Conservation (phyloP, 2,888 invertebrate genomes). For the Andrena chrysosceles region DNA sequence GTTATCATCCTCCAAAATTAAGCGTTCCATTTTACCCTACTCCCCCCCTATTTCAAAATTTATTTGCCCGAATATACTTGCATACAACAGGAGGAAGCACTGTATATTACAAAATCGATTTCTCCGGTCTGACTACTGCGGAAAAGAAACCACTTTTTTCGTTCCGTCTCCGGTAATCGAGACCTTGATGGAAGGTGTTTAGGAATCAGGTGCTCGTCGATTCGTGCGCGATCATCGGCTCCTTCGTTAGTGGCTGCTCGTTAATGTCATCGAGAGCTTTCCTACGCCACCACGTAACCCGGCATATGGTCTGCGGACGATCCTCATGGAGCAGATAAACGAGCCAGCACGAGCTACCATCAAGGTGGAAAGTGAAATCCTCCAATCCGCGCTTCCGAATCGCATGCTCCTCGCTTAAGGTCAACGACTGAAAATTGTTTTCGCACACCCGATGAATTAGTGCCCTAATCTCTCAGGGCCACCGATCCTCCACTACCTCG, state of each 20-base stretch:
- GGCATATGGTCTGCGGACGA: background rate
- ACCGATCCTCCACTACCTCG: constrained; percentile 4
- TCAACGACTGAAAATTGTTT: constrained; percentile 48
- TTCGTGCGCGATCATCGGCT: background rate
- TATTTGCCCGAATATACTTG: constrained; percentile 27
- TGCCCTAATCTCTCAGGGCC: constrained; percentile 32
- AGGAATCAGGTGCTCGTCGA: background rate
- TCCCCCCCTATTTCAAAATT: constrained; percentile 33
- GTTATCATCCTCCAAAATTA: too few species aligned
- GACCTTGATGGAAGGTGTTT: constrained; percentile 17
- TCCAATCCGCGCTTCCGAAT: constrained; percentile 8
- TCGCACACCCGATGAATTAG: constrained; percentile 39
- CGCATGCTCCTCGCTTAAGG: constrained; percentile 36
- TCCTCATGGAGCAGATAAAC: background rate
- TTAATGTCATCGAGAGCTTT: constrained; percentile 16
- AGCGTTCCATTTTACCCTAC: too few species aligned
- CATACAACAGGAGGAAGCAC: constrained; percentile 47
- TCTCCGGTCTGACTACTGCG: constrained; percentile 36
- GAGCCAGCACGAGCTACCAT: background rate
- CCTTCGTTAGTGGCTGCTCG: background rate
- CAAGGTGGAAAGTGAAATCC: constrained; percentile 66
- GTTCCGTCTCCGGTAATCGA: background rate
- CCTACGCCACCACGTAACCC: constrained; percentile 10
- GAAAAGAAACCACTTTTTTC: constrained; percentile 7
- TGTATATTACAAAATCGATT: constrained; percentile 53